Evolutionary conservation across 2,113 vertebrate genomes (phyloP).

Genomic region (Stercorarius parasiticus): DNA sequence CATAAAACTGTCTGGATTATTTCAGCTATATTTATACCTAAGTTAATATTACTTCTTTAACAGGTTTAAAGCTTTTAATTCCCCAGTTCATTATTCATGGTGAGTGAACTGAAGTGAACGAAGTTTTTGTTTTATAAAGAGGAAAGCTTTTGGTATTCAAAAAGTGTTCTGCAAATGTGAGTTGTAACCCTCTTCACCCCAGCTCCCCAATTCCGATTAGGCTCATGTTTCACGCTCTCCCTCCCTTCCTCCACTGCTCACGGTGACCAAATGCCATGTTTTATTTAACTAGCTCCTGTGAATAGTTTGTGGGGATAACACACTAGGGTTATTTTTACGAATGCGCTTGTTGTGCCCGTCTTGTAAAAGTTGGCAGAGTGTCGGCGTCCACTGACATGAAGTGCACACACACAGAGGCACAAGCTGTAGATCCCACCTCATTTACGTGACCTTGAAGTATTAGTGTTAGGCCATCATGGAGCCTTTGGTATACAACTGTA

Average conservation of each 20-base stretch:
- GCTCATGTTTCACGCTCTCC: neutral
- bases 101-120: slow-evolving; percentile 68
- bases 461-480: neutral
- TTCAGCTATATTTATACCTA: slow-evolving; percentile 83
- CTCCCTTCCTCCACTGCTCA: neutral
- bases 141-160: slow-evolving; percentile 62
- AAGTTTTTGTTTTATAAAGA: slow-evolving; percentile 68
- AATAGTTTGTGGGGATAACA: neutral
- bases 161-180: slow-evolving; percentile 46
- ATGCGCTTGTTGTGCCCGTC: neutral
- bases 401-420: too few relatives aligned
- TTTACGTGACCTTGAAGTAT: neutral
- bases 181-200: slow-evolving; percentile 30
- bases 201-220: slow-evolving; percentile 22
- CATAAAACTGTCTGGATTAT: slow-evolving; percentile 88
- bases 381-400: too few relatives aligned
- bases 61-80: slow-evolving; percentile 83
- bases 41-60: slow-evolving; percentile 86
- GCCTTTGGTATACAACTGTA: neutral
- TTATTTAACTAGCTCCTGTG: neutral
- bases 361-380: neutral
- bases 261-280: neutral
- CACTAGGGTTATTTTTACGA: neutral
- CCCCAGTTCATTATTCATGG: slow-evolving; percentile 74
- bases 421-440: neutral